A percentile compares a stretch with the other conserved stretches of the same genome.
Evolutionary conservation across 2,113 vertebrate genomes (phyloP).

Genomic region (Chaetura pelagica): DNA sequence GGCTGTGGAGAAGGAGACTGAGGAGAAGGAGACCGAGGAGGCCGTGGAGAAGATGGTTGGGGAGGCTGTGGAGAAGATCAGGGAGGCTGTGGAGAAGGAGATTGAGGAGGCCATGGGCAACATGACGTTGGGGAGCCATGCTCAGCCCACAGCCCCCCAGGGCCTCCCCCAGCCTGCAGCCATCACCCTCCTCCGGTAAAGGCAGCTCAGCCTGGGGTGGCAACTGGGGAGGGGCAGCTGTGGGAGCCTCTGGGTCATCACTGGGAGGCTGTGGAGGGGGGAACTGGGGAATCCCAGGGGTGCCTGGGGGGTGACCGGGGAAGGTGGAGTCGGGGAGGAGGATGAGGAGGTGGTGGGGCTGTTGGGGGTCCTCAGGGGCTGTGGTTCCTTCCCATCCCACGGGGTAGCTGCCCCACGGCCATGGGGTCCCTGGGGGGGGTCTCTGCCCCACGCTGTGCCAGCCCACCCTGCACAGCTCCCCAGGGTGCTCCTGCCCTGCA

Average conservation of each 20-base stretch:
- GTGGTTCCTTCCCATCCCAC: not conserved
- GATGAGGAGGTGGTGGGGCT: not conserved
- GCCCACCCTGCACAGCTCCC: fast-evolving
- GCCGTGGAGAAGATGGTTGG: no score
- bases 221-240: not conserved
- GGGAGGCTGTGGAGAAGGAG: no score
- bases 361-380: not conserved
- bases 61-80: no score
- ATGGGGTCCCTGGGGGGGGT: not conserved
- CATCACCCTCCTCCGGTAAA: fast-evolving
- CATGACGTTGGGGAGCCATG: no score
- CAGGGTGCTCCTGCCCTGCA: no score
- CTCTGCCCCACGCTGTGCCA: not conserved
- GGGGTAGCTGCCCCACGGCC: no score
- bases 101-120: no score
- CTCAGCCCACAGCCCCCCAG: not conserved
- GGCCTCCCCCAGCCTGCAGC: fast-evolving
- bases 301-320: no score
- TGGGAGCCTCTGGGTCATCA: not conserved
- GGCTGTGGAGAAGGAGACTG: no score
- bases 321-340: no score
- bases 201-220: not conserved
- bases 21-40: no score
- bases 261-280: not conserved
- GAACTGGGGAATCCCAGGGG: not conserved